phyloP scores from a whole-genome alignment of 2,113 vertebrate genomes.

The Ptychochromis oligacanthus region DNA sequence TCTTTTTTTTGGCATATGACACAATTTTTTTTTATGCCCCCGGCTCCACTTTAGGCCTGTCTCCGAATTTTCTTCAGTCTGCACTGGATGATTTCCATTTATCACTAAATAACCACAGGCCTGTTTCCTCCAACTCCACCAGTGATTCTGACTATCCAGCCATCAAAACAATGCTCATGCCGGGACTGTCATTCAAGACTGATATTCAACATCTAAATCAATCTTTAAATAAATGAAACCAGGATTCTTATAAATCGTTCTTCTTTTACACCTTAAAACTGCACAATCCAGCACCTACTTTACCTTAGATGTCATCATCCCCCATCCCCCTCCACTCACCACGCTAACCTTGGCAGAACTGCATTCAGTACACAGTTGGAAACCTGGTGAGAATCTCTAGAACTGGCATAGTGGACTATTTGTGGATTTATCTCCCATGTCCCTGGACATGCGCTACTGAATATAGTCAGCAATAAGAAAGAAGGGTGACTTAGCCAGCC shows the following conservation, averaged over 20 bases:
- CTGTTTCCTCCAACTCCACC: background rate
- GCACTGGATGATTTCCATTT: slow-evolving; percentile 1
- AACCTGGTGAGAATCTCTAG: background rate
- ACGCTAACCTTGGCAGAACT: background rate
- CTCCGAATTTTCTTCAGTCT: background rate
- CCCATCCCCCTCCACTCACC: too few species aligned
- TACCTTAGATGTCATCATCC: background rate
- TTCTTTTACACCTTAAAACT: background rate
- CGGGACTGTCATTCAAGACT: background rate
- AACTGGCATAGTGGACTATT: background rate
- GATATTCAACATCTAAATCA: background rate
- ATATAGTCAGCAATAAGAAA: slow-evolving; percentile 25
- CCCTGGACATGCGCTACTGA: background rate
- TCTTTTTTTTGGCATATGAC: background rate
- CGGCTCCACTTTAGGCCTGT: background rate
- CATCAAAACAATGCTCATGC: background rate
- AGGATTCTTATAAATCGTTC: background rate
- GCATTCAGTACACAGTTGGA: slow-evolving; percentile 5
- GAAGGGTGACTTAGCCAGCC: slow-evolving; percentile 10
- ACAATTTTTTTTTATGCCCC: background rate
- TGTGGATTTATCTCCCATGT: slow-evolving; percentile 9
- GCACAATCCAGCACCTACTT: background rate
- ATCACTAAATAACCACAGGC: slow-evolving; percentile 14
- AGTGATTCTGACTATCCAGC: background rate
- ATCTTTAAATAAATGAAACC: background rate